Base-by-base conservation (phyloP, 2,888 invertebrate species). In the Papilio protenor region DNA sequence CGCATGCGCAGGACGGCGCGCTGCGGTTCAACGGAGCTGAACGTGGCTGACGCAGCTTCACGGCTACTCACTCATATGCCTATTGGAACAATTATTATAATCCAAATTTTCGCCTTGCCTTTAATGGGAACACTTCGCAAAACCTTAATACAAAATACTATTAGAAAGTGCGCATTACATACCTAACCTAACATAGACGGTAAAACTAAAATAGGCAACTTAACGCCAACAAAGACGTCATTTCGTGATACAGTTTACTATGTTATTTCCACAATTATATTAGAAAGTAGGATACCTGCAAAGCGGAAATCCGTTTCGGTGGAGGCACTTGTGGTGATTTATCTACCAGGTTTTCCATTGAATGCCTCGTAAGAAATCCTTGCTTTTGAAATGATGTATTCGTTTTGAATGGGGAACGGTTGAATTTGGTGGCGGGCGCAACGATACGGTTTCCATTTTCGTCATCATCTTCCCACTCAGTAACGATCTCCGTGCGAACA, bases 311-410 rank as follows among this genome's bases (percentile, higher is more conserved):
- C 86, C 95, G 93, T 92, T 95, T 95, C 85, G 94, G 93, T 81
- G 93, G 91, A 82, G 94, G 87, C 85, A 95, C 88, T 85, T 95
- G 93, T 80, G 94, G 95, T 80, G 92, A 90, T 85, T 94, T 92
- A 83, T 96, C 95, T 82, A 92, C 95, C 81, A 97, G 92, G 89
- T 97, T 96, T 88, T 97, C 97, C 96, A 97, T 96, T 0, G 97
- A 97, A 81, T 96, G 95, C 69, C 97, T 94, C n/a, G 95, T 95
- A 78, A 94, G 90, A 81, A 94, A 94, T 82, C 92, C 91, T 84
- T 94, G 93, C 80, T 94, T 94, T 87, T 93, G 91, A 81, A 94
- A 92, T 76, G 89, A 82, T 12, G 87, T 83, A 81, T 89, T 91
- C 69, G 88, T 83, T 86, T 91, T 92, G 83, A 93, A 89, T n/a